Conservation (phyloP, 2,113 vertebrate genomes). For the Bubalus kerabau region DNA sequence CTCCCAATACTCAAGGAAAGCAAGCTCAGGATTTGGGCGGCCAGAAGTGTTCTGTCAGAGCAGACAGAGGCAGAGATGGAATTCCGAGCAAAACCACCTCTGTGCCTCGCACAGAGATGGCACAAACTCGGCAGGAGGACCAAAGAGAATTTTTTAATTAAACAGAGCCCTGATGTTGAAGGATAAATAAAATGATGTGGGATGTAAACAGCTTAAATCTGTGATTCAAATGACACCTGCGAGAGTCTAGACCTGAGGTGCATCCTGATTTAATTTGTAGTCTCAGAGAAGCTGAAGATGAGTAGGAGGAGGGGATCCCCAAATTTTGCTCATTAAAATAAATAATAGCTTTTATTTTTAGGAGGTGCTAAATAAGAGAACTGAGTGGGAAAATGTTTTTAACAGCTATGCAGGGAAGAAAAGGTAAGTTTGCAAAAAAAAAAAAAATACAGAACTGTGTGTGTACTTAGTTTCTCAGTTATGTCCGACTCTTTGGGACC, state of each 20-base stretch:
- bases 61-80: conserved; percentile 6
- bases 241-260: conserved; percentile 60
- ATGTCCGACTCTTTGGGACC: background rate
- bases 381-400: background rate
- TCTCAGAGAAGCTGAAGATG: conserved; percentile 22
- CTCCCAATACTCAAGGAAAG: conserved; percentile 70
- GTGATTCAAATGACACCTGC: conserved; percentile 55
- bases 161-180: conserved; percentile 52
- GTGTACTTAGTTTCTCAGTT: background rate
- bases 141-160: conserved; percentile 64
- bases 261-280: conserved; percentile 49
- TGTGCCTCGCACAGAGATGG: background rate
- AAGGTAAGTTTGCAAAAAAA: background rate
- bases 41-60: conserved; percentile 38
- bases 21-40: conserved; percentile 42
- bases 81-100: conserved; percentile 24
- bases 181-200: conserved; percentile 61
- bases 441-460: background rate
- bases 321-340: conserved; percentile 44
- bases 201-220: conserved; percentile 56
- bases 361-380: background rate
- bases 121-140: background rate
- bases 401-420: background rate
- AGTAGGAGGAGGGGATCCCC: background rate
- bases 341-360: conserved; percentile 7